Conservation (phyloP, 1,140 invertebrate species). For the Dendroctonus ponderosae region DNA sequence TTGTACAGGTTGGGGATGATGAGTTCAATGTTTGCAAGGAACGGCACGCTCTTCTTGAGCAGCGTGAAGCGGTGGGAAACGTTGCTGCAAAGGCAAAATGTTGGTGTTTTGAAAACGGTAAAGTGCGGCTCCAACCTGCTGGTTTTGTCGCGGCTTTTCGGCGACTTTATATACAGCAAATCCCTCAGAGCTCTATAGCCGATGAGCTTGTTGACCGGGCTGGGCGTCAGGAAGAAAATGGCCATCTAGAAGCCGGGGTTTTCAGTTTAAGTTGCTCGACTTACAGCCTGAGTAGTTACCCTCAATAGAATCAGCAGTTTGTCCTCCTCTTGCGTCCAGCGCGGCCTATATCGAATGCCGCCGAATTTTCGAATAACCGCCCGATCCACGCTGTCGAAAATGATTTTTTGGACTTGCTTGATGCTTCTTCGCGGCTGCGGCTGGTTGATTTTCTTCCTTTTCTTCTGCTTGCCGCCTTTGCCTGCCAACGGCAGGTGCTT, state of each 20-base stretch:
- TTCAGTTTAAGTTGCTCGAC: too few relatives aligned
- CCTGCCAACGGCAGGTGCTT: not conserved
- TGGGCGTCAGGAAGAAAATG: constrained; percentile 61
- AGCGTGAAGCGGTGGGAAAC: constrained; percentile 33
- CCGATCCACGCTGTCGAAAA: constrained; percentile 68
- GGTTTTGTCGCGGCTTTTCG: constrained; percentile 60
- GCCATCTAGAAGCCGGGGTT: constrained; percentile 47
- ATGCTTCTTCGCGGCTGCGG: too few relatives aligned
- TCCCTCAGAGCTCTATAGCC: constrained; percentile 60
- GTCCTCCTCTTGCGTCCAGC: constrained; percentile 64
- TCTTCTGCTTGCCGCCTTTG: too few relatives aligned
- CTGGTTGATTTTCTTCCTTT: too few relatives aligned
- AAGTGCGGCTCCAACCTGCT: constrained; percentile 13
- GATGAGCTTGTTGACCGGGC: constrained; percentile 53
- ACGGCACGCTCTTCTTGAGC: constrained; percentile 16
- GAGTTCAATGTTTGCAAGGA: constrained; percentile 25
- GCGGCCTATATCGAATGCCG: constrained; percentile 54
- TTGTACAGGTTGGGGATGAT: constrained; percentile 34
- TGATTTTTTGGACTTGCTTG: not conserved
- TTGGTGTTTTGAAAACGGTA: not conserved
- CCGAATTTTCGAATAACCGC: constrained; percentile 64
- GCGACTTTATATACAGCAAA: constrained; percentile 58
- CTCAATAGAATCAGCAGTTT: constrained; percentile 66
- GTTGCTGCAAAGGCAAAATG: constrained; percentile 17
- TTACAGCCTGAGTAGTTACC: constrained; percentile 44